These are phyloP conservation scores for Xenotilapia longispinis DNA, from an alignment of 2,113 vertebrate species.

Conservation along the genomic window DNA sequence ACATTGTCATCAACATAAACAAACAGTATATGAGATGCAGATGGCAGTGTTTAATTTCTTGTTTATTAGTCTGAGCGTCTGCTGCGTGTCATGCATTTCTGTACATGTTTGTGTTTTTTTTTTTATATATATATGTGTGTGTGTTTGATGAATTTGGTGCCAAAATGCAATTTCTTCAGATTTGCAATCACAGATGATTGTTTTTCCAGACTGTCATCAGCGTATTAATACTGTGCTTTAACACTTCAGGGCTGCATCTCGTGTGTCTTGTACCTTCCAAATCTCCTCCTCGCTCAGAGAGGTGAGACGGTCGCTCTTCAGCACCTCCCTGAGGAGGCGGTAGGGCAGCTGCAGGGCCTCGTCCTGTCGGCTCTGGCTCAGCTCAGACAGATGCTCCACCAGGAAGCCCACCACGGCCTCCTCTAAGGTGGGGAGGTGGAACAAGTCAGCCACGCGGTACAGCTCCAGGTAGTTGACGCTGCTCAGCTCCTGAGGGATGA, in stretches of 20 bases:
- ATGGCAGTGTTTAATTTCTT: slow-evolving; percentile 4
- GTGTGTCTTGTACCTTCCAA: slow-evolving; percentile 80
- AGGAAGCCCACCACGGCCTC: slow-evolving; percentile 91
- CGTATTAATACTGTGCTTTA: neutral
- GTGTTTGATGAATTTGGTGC: neutral
- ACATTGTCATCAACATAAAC: slow-evolving; percentile 1
- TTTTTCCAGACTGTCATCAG: neutral
- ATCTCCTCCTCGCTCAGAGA: slow-evolving; percentile 95
- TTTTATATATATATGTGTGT: fast-evolving
- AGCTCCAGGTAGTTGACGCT: slow-evolving; percentile 97
- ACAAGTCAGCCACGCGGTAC: slow-evolving; percentile 94
- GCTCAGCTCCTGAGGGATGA: slow-evolving; percentile 82
- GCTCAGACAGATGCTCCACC: slow-evolving; percentile 93
- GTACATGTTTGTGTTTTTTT: neutral
- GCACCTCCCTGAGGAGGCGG: slow-evolving; percentile 89
- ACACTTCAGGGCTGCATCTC: neutral
- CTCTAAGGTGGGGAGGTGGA: slow-evolving; percentile 92
- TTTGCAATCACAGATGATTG: neutral
- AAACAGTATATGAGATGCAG: slow-evolving; percentile 18
- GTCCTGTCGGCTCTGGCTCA: slow-evolving; percentile 83
- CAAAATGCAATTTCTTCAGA: neutral
- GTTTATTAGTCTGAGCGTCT: neutral
- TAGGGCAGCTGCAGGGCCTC: slow-evolving; percentile 88
- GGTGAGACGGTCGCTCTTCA: slow-evolving; percentile 94
- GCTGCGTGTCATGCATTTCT: neutral